These are phyloP conservation scores for Neolamprologus devosi DNA, from an alignment of 2,113 vertebrate species.

Conservation along the genomic window DNA sequence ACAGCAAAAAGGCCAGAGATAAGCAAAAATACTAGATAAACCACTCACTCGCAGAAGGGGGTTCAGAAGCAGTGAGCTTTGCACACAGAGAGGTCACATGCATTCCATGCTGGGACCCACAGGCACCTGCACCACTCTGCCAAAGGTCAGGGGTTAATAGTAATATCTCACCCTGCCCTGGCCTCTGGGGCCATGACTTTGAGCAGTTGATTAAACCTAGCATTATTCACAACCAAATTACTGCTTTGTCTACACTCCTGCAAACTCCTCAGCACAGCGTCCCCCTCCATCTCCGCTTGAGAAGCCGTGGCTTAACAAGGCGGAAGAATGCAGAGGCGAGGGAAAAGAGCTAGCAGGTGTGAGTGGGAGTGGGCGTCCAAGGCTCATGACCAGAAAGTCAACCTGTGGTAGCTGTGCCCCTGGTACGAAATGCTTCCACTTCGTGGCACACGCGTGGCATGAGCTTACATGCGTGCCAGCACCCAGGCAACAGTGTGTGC, in stretches of 20 bases:
- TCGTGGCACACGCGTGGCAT: conserved; percentile 20
- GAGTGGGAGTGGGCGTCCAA: conserved; percentile 45
- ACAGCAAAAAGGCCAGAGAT: not conserved
- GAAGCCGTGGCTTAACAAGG: conserved; percentile 57
- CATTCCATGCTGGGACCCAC: conserved; percentile 47
- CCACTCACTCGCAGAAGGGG: not conserved
- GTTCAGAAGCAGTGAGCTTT: not conserved
- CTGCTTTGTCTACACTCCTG: conserved; percentile 14
- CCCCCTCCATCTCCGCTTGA: conserved; percentile 38
- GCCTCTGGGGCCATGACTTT: conserved; percentile 60
- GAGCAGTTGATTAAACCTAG: conserved; percentile 54
- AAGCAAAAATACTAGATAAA: not conserved
- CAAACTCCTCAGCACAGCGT: conserved; percentile 28
- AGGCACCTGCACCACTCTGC: conserved; percentile 39
- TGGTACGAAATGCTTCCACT: conserved; percentile 34
- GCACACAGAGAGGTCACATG: conserved; percentile 23
- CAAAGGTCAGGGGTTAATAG: conserved; percentile 64
- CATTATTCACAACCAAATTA: conserved; percentile 73
- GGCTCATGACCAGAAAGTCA: conserved; percentile 48
- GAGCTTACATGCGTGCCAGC: conserved; percentile 24
- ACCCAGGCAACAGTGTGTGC: conserved; percentile 26
- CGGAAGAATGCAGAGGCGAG: conserved; percentile 45
- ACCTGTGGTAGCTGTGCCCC: conserved; percentile 33
- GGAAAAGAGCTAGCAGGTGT: conserved; percentile 45
- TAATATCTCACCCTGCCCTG: conserved; percentile 49